Conservation (phyloP, 2,888 invertebrate species). For the Altica lythri region DNA sequence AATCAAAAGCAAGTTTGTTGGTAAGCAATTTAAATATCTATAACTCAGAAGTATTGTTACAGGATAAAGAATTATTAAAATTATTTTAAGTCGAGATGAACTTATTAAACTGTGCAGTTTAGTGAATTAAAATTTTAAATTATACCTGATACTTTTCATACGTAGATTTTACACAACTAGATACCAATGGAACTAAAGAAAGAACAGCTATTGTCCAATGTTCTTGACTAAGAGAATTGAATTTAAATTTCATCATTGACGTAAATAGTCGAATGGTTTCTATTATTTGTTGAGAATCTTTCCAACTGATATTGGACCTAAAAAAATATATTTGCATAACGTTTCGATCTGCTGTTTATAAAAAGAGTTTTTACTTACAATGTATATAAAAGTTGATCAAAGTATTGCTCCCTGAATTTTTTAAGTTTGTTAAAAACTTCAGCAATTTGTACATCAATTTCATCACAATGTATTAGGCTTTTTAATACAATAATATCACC, state of each 20-base stretch:
- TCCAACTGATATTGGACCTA: constrained; percentile 51
- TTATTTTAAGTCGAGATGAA: too few species aligned
- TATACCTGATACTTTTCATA: constrained; percentile 64
- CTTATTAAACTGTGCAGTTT: too few species aligned
- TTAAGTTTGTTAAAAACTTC: constrained; percentile 48
- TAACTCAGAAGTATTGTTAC: too few species aligned
- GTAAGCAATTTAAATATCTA: too few species aligned
- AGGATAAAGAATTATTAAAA: too few species aligned
- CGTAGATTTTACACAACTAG: constrained; percentile 58
- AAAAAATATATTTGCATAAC: constrained; percentile 7
- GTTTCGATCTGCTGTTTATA: not conserved
- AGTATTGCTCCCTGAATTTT: too few species aligned
- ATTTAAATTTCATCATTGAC: constrained; percentile 47
- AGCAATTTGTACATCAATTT: constrained; percentile 52
- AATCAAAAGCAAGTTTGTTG: too few species aligned
- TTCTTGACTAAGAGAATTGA: constrained; percentile 50
- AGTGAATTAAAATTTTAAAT: too few species aligned
- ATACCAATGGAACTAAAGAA: constrained; percentile 68
- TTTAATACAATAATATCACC: constrained; percentile 46
- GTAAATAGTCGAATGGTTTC: constrained; percentile 56
- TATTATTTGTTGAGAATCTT: constrained; percentile 51
- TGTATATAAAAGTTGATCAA: constrained; percentile 44
- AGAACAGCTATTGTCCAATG: constrained; percentile 80
- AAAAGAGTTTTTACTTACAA: constrained; percentile 27
- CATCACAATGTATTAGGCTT: constrained; percentile 45